These are phyloP conservation scores for Plumapathes pennacea DNA, from an alignment of 92 coral and sea anemone species.

Conservation along the genomic window DNA sequence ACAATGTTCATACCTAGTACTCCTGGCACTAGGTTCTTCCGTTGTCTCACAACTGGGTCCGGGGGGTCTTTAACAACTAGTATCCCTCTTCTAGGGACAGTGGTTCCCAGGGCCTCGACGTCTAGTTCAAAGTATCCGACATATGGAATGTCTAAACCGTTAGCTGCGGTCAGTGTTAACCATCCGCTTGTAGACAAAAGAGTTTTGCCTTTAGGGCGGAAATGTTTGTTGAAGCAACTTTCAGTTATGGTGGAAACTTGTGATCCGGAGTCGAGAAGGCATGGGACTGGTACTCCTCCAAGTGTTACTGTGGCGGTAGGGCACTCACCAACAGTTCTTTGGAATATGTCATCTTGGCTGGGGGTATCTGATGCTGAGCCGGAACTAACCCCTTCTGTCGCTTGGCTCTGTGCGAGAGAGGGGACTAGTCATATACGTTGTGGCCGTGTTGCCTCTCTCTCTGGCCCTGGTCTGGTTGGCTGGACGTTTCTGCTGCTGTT, in stretches of 20 bases:
- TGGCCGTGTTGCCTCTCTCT: no score
- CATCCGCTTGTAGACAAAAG: conserved; percentile 45
- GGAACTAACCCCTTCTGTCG: conserved; percentile 24
- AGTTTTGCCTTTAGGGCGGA: conserved; percentile 36
- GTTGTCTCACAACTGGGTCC: conserved; percentile 20
- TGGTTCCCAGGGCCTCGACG: conserved; percentile 48
- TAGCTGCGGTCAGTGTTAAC: conserved; percentile 60
- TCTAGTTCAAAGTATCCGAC: conserved; percentile 61
- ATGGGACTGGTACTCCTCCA: conserved; percentile 37
- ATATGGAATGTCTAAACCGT: conserved; percentile 63
- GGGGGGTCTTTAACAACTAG: conserved; percentile 55
- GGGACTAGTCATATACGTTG: no score
- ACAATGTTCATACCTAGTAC: conserved; percentile 72
- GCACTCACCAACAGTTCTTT: conserved; percentile 53
- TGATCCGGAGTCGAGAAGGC: conserved; percentile 60
- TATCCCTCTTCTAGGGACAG: conserved; percentile 43
- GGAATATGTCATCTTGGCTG: neutral
- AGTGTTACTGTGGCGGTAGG: conserved; percentile 30
- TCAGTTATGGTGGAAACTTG: conserved; percentile 59
- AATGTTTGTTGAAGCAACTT: conserved; percentile 43
- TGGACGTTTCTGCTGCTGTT: no score
- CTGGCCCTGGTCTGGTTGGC: no score
- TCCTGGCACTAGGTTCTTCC: conserved; percentile 43
- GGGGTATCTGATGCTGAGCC: conserved; percentile 5
- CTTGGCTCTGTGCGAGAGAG: conserved; percentile 42